Conservation (phyloP, 2,888 invertebrate genomes). For the Calliopum simillimum region DNA sequence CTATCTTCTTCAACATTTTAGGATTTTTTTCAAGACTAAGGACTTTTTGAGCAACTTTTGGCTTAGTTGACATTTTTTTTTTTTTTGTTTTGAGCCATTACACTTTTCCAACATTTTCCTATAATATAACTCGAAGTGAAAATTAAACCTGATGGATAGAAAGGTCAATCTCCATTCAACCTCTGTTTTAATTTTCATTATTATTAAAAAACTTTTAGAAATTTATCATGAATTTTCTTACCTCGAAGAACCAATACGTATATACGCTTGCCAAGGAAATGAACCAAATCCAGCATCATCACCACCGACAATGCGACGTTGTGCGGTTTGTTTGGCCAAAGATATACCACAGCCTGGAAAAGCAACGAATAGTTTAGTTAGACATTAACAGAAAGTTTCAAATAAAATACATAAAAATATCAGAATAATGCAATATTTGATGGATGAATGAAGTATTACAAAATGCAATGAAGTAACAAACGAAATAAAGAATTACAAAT, state of each 20-base stretch:
- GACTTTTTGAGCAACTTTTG: too few relatives aligned
- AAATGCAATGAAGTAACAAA: slow-evolving; percentile 5
- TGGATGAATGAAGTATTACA: background rate
- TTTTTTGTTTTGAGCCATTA: too few relatives aligned
- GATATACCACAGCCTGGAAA: slow-evolving; percentile 88
- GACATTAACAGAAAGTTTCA: slow-evolving; percentile 19
- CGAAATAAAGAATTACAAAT: background rate
- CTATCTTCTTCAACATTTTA: too few relatives aligned
- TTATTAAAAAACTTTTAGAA: too few relatives aligned
- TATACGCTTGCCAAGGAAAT: slow-evolving; percentile 96
- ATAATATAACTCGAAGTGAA: too few relatives aligned
- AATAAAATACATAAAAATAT: background rate
- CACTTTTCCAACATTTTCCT: too few relatives aligned
- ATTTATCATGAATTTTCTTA: slow-evolving; percentile 65
- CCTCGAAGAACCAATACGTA: slow-evolving; percentile 91
- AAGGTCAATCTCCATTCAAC: too few relatives aligned
- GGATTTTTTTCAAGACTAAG: too few relatives aligned
- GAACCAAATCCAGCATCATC: slow-evolving; percentile 95
- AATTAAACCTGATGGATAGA: too few relatives aligned
- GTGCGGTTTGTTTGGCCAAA: slow-evolving; percentile 85
- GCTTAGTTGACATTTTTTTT: too few relatives aligned
- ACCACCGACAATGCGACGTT: slow-evolving; percentile 90
- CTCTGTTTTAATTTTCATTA: too few relatives aligned
- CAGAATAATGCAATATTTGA: background rate
- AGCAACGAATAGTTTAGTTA: slow-evolving; percentile 31